These are phyloP conservation scores for Danio jaintianensis DNA, from an alignment of 2,797 vertebrate species.

Conservation along the genomic window DNA sequence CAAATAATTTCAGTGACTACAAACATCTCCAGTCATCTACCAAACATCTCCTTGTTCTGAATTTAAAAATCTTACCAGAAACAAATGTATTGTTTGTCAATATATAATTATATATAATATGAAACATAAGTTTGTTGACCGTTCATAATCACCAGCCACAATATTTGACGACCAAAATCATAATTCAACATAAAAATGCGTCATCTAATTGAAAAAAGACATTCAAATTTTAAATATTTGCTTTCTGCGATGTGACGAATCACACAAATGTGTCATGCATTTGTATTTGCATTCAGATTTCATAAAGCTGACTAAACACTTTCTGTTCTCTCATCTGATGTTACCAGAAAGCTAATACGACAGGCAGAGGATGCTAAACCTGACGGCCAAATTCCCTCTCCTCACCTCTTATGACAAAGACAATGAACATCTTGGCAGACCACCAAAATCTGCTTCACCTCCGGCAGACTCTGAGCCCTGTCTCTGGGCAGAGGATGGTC, in stretches of 20 bases:
- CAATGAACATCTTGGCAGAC: conserved; percentile 25
- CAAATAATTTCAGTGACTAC: neutral
- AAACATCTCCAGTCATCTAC: neutral
- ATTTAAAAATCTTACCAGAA: neutral
- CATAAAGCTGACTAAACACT: neutral
- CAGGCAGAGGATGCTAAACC: neutral
- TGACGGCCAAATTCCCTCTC: conserved; percentile 12
- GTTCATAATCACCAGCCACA: neutral
- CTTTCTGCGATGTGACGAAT: too few relatives aligned
- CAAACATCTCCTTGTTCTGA: neutral
- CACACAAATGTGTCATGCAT: neutral
- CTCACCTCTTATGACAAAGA: conserved; percentile 30
- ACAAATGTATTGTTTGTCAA: too few relatives aligned
- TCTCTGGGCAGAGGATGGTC: conserved; percentile 28
- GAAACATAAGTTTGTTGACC: too few relatives aligned
- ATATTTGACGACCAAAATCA: neutral
- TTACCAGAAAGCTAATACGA: neutral
- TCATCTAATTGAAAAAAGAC: neutral
- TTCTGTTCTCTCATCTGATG: neutral
- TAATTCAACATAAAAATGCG: neutral
- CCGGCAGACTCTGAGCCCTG: conserved; percentile 7
- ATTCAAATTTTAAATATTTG: too few relatives aligned
- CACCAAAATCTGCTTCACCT: conserved; percentile 19
- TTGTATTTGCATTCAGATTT: neutral
- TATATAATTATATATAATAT: too few relatives aligned